Conservation (phyloP, 2,797 vertebrate species). For the Brachyalestes nurse region DNA sequence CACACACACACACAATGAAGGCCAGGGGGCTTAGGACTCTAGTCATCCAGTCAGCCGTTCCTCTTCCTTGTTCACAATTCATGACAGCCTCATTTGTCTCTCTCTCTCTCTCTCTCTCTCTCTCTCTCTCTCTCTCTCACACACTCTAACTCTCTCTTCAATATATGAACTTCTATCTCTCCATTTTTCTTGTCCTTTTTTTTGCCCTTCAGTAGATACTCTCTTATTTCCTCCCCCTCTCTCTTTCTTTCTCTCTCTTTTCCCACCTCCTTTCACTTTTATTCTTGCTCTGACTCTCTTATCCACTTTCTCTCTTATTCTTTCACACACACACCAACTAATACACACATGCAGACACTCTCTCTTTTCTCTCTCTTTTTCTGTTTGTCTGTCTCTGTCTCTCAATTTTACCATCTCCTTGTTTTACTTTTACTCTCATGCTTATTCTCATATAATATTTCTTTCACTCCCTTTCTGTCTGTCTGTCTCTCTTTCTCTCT, state of each 20-base stretch:
- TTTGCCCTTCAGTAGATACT: slow-evolving; percentile 37
- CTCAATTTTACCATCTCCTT: too few relatives aligned
- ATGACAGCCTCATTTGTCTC: slow-evolving; percentile 50
- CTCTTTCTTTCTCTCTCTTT: slow-evolving; percentile 24
- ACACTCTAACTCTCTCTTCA: slow-evolving; percentile 34
- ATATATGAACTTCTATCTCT: slow-evolving; percentile 8
- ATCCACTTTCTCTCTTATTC: too few relatives aligned
- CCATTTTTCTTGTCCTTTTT: background rate
- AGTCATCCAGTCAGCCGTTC: slow-evolving; percentile 32
- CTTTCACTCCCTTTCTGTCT: too few relatives aligned
- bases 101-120: slow-evolving; percentile 38
- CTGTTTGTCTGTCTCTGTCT: too few relatives aligned
- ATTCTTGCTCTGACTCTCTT: too few relatives aligned
- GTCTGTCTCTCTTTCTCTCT: too few relatives aligned
- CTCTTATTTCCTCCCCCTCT: slow-evolving; percentile 32
- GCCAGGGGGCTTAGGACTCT: slow-evolving; percentile 40
- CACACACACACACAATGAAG: slow-evolving; percentile 18
- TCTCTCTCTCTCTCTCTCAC: slow-evolving; percentile 40
- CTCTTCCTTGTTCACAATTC: slow-evolving; percentile 36
- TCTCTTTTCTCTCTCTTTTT: too few relatives aligned
- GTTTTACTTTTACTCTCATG: too few relatives aligned
- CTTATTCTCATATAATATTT: too few relatives aligned
- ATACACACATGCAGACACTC: too few relatives aligned
- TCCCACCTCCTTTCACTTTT: slow-evolving; percentile 35
- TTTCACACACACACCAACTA: too few relatives aligned